phyloP scores from a whole-genome alignment of 2,888 invertebrate species.

The Plagodis pulveraria region DNA sequence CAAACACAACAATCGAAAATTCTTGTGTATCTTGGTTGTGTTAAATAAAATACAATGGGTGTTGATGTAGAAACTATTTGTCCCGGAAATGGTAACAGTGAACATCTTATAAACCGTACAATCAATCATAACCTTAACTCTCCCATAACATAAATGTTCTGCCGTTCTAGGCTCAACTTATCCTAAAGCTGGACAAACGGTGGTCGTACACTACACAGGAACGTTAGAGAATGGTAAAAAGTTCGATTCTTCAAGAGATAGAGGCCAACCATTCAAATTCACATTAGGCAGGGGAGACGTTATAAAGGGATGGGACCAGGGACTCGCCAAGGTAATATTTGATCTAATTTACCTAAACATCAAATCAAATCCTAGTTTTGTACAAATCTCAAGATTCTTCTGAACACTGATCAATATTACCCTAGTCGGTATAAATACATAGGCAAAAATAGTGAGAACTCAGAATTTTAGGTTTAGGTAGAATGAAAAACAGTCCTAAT shows the following conservation, averaged over 20 bases:
- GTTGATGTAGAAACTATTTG: conserved; percentile 74
- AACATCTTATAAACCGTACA: conserved; percentile 3
- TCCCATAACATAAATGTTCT: conserved; percentile 30
- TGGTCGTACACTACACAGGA: conserved; percentile 98
- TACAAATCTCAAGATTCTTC: too few relatives aligned
- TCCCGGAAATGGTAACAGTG: conserved; percentile 64
- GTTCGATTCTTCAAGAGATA: conserved; percentile 98
- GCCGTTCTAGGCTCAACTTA: conserved; percentile 90
- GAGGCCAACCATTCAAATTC: conserved; percentile 97
- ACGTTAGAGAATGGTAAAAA: conserved; percentile 94
- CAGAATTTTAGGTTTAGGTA: too few relatives aligned
- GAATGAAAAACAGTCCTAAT: too few relatives aligned
- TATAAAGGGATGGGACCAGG: conserved; percentile 99
- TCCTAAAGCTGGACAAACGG: conserved; percentile 97
- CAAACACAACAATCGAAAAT: too few relatives aligned
- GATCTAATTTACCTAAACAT: too few relatives aligned
- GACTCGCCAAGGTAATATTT: conserved; percentile 90
- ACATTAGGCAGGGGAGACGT: conserved; percentile 97
- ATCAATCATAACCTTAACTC: conserved; percentile 40
- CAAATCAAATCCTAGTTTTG: too few relatives aligned
- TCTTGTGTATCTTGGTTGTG: too few relatives aligned
- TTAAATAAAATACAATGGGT: conserved; percentile 55
- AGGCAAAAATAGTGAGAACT: too few relatives aligned
- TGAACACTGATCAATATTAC: too few relatives aligned
- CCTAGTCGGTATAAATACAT: too few relatives aligned